These are phyloP conservation scores for Onthophagus taurus DNA, from an alignment of 1,140 invertebrate species.

Conservation along the genomic window DNA sequence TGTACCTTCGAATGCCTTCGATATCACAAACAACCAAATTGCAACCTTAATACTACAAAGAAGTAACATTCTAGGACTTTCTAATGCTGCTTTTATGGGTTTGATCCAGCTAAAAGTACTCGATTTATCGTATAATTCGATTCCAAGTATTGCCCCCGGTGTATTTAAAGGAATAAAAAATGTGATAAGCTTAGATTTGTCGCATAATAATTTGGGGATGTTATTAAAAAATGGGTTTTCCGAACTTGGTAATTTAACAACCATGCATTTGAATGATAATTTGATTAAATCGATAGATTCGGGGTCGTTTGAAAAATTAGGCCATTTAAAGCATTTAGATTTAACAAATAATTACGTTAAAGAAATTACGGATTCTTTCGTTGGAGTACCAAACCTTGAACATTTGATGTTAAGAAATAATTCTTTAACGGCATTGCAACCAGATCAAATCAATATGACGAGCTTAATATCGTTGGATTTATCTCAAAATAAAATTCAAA, in stretches of 20 bases:
- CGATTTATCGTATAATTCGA: conserved; percentile 27
- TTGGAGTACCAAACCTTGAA: conserved; percentile 43
- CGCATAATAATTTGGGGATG: conserved; percentile 27
- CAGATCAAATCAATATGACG: conserved; percentile 24
- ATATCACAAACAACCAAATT: conserved; percentile 34
- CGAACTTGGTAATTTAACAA: conserved; percentile 35
- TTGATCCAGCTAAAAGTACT: conserved; percentile 30
- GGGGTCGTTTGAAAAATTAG: conserved; percentile 47
- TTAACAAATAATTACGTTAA: conserved; percentile 26
- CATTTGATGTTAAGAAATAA: conserved; percentile 38
- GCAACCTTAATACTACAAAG: conserved; percentile 23
- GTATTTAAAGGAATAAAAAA: conserved; percentile 32
- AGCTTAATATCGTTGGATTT: conserved; percentile 26
- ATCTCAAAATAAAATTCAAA: conserved; percentile 23
- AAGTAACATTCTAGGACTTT: conserved; percentile 23
- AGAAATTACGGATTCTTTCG: conserved; percentile 43
- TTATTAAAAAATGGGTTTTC: conserved; percentile 27
- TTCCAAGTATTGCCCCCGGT: conserved; percentile 26
- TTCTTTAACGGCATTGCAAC: conserved; percentile 18
- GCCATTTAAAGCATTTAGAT: conserved; percentile 43
- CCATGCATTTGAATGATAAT: conserved; percentile 51
- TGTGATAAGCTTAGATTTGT: conserved; percentile 23
- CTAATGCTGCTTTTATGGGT: conserved; percentile 28
- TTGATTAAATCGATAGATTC: conserved; percentile 46
- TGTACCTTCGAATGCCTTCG: conserved; percentile 29